Evolutionary conservation across 2,113 vertebrate genomes (phyloP).

Genomic region (Bubo scandiacus): DNA sequence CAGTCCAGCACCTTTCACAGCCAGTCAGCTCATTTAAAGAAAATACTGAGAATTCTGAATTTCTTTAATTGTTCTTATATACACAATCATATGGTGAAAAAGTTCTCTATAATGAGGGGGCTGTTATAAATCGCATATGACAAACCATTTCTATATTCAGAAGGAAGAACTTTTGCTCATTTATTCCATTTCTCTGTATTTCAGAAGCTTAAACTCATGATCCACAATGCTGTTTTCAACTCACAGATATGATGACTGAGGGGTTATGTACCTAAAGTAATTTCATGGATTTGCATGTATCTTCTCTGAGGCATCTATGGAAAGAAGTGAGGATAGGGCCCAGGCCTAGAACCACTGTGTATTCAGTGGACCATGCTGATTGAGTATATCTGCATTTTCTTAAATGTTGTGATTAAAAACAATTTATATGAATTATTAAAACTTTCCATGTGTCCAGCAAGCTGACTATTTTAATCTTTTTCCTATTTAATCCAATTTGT

Average conservation of each 20-base stretch:
- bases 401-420: neutral
- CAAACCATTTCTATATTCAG: neutral
- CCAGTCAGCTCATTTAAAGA: neutral
- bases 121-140: neutral
- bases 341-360: neutral
- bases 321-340: neutral
- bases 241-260: neutral
- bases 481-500: neutral
- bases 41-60: neutral
- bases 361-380: neutral
- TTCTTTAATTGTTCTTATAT: neutral
- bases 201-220: neutral
- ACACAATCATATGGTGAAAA: neutral
- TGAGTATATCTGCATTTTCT: neutral
- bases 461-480: neutral
- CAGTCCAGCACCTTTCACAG: neutral
- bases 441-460: neutral
- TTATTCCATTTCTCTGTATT: neutral
- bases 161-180: neutral
- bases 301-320: neutral
- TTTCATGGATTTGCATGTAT: neutral
- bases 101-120: neutral
- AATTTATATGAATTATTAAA: neutral
- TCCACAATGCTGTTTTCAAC: neutral
- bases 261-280: neutral